phyloP scores from a whole-genome alignment of 2,113 vertebrate species.

The Muscicapa adusta region DNA sequence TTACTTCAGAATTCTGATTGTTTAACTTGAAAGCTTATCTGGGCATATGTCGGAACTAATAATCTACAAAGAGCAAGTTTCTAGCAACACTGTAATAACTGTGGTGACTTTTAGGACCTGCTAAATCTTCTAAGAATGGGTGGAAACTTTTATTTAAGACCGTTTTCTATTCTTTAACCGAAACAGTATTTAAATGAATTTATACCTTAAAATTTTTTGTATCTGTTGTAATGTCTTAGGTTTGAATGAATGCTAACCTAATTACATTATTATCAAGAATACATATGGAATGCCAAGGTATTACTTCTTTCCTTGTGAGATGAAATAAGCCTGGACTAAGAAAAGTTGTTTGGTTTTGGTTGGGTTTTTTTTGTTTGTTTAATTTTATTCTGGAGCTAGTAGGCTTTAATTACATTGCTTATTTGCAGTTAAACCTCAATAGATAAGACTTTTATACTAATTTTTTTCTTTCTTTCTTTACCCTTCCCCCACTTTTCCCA shows the following conservation, averaged over 20 bases:
- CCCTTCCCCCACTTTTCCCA: neutral
- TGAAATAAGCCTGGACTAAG: neutral
- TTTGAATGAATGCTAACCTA: neutral
- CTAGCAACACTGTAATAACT: neutral
- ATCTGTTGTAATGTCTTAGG: neutral
- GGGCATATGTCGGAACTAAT: neutral
- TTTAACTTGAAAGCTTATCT: conserved; percentile 10
- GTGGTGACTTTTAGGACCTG: neutral
- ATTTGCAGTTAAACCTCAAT: conserved; percentile 7
- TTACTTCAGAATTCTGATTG: neutral
- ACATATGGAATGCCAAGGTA: neutral
- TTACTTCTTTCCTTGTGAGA: neutral
- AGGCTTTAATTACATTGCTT: neutral
- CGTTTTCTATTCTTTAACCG: neutral
- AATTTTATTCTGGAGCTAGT: neutral
- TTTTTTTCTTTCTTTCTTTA: neutral
- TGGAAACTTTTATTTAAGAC: neutral
- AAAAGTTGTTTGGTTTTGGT: neutral
- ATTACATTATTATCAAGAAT: neutral
- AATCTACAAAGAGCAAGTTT: neutral
- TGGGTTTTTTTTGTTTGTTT: neutral
- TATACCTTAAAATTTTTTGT: neutral
- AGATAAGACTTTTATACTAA: neutral
- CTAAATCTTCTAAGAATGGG: neutral
- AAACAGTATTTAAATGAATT: neutral